Base-by-base conservation (phyloP, 2,888 invertebrate species). In the Athripsodes cinereus region DNA sequence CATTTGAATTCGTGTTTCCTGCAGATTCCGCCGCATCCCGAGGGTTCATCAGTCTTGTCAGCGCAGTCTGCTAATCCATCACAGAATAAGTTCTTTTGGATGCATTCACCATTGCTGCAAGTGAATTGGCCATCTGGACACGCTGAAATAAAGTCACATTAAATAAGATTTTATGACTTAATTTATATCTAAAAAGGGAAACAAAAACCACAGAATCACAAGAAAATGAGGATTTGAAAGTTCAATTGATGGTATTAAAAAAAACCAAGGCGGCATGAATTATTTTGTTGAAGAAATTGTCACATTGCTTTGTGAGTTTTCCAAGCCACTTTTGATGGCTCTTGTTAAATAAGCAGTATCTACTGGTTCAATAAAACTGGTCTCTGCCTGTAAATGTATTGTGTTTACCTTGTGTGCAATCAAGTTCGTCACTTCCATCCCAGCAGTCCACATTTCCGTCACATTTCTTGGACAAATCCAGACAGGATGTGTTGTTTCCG, bases 401-500 rank as follows among this genome's bases (percentile, higher is more conserved):
- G 3, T 52, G 10, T 52, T 71, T 73, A 86, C 86, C 81, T 69
- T 76, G 72, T 52, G 84, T 84, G 70, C 89, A 89, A 70, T 86
- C 83, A 31, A 82, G 73, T 79, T 90, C 90, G 68, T 90, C 89
- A 40, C 80, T 79, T 57, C 84, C 86, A 70, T 90, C 88, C 88
- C 88, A 89, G 69, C 89, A 90, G 69, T 90, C 88, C 60, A 88
- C 82, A 60, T 81, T 74, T 35, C 87, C 85, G 68, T 90, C 84
- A 70, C 89, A 90, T 66, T 79, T 77, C 69, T 83, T 85, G n/a
- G 74, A 73, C 62, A 82, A 78, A n/a, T 84, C 74, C 59, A 90
- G 78, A 71, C 89, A 90, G 51, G 88, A 88, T 64, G 87, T 87
- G 52, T 80, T 78, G 66, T 87, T 85, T 50, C 87, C 86, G 68